Evolutionary conservation across 2,113 vertebrate genomes (phyloP).

Genomic region (Empidonax alnorum): DNA sequence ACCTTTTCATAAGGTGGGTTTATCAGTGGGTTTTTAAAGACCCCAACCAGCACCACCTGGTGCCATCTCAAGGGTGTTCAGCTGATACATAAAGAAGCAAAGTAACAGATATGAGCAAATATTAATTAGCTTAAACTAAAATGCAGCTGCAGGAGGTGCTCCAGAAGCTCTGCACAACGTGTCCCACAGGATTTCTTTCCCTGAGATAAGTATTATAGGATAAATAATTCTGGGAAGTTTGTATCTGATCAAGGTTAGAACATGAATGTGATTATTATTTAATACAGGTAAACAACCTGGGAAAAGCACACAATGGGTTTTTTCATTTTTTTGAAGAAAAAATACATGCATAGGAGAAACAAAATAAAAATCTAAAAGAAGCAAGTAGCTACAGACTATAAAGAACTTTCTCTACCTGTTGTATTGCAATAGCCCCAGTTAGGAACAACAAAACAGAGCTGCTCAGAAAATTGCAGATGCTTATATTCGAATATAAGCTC

Average conservation of each 20-base stretch:
- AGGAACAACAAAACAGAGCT: not conserved
- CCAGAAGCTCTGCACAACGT: not conserved
- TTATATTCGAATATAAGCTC: accelerated
- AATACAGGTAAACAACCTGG: not conserved
- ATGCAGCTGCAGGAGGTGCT: not conserved
- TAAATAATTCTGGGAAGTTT: not conserved
- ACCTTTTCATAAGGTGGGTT: not conserved
- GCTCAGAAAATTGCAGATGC: accelerated
- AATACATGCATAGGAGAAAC: accelerated
- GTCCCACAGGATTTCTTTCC: not conserved
- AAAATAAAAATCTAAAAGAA: not conserved
- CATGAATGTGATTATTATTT: not conserved
- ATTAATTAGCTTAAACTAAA: not conserved
- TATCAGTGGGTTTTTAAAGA: not conserved
- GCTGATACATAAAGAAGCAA: not conserved
- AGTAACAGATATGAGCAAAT: not conserved
- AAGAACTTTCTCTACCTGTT: not conserved
- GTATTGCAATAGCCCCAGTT: no score
- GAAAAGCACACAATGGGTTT: not conserved
- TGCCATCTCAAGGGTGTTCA: not conserved
- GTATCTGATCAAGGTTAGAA: not conserved
- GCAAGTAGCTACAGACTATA: not conserved
- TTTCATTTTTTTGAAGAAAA: not conserved
- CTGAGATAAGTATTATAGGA: not conserved
- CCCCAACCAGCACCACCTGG: not conserved